These are phyloP conservation scores for Argyra leucocephala DNA, from an alignment of 2,888 invertebrate species.

Conservation along the genomic window DNA sequence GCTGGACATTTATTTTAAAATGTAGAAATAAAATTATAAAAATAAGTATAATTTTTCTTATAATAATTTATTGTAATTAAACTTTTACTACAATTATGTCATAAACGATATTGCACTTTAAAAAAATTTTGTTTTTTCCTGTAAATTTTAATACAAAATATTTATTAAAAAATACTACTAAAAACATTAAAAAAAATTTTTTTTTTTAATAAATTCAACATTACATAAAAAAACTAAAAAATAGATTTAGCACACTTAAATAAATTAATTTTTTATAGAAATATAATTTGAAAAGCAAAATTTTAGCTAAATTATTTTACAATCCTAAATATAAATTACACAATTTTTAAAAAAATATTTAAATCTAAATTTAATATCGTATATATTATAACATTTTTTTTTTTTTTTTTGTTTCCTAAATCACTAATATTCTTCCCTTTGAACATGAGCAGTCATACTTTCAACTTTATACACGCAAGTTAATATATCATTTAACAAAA, in stretches of 20 bases:
- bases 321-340: slow-evolving; percentile 6
- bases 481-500: slow-evolving; percentile 51
- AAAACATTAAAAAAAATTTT: background rate
- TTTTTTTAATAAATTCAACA: background rate
- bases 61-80: background rate
- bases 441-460: slow-evolving; percentile 26
- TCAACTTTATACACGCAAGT: slow-evolving; percentile 44
- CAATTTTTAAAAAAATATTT: background rate
- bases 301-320: background rate
- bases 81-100: background rate
- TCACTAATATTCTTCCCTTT: background rate
- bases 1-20: too few relatives aligned
- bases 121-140: background rate
- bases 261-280: background rate
- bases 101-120: background rate
- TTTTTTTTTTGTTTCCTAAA: background rate
- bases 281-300: background rate
- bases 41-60: background rate
- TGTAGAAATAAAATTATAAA: too few relatives aligned
- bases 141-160: slow-evolving; percentile 3
- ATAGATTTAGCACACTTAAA: background rate
- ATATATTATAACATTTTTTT: background rate
- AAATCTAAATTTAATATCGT: background rate
- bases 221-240: background rate
- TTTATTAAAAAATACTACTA: background rate